These are phyloP conservation scores for Amia ocellicauda DNA, from an alignment of 2,113 vertebrate genomes.

Conservation along the genomic window DNA sequence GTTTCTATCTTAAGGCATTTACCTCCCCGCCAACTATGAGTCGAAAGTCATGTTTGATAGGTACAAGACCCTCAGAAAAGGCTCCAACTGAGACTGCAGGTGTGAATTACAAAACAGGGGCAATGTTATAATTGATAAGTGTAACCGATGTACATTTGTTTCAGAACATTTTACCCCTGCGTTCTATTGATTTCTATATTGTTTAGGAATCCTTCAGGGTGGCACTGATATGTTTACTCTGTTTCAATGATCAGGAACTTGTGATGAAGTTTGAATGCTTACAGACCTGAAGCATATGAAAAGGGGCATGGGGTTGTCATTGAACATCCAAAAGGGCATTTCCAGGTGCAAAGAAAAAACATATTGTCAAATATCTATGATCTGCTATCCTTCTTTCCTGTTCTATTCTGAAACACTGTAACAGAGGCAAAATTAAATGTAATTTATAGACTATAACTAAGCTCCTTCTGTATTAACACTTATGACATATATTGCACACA, in stretches of 20 bases:
- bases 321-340: conserved; percentile 6
- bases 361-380: conserved; percentile 16
- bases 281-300: not conserved
- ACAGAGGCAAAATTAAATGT: too few relatives aligned
- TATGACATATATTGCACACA: too few relatives aligned
- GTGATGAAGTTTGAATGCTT: conserved; percentile 1
- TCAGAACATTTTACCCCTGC: conserved; percentile 22
- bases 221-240: conserved; percentile 42
- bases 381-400: conserved; percentile 18
- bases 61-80: too few relatives aligned
- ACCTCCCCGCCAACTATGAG: not conserved
- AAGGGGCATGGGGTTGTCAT: not conserved
- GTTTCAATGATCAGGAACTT: conserved; percentile 41
- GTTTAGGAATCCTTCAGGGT: conserved; percentile 27
- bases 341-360: not conserved
- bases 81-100: not conserved
- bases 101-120: not conserved
- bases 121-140: not conserved
- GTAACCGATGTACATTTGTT: conserved; percentile 27
- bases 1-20: not conserved
- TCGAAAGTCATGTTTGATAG: not conserved
- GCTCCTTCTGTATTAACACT: too few relatives aligned
- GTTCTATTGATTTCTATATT: conserved; percentile 34
- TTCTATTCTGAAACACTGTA: conserved; percentile 8
- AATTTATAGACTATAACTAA: too few relatives aligned